phyloP scores from a whole-genome alignment of 2,888 invertebrate genomes.

The Meghimatium bilineatum region DNA sequence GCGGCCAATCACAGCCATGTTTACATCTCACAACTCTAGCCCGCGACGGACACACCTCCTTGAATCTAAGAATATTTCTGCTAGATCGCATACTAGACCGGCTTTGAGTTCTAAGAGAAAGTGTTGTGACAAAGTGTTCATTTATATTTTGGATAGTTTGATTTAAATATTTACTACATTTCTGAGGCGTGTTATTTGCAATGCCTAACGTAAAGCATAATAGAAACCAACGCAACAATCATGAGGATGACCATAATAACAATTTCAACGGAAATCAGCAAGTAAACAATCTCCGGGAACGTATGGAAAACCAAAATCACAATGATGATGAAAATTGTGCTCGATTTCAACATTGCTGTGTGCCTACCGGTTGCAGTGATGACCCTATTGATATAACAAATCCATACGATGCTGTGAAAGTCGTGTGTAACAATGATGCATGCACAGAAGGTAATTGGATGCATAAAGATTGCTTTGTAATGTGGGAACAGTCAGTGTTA shows the following conservation, averaged over 20 bases:
- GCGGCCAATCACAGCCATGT: slow-evolving; percentile 55
- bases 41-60: slow-evolving; percentile 56
- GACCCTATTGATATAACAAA: slow-evolving; percentile 66
- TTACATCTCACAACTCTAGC: slow-evolving; percentile 49
- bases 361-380: slow-evolving; percentile 63
- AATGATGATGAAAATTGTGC: slow-evolving; percentile 45
- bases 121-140: background rate
- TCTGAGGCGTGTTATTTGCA: background rate
- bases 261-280: slow-evolving; percentile 46
- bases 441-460: slow-evolving; percentile 93
- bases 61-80: slow-evolving; percentile 50
- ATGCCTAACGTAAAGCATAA: slow-evolving; percentile 67
- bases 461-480: slow-evolving; percentile 96
- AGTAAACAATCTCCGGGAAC: slow-evolving; percentile 30
- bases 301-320: slow-evolving; percentile 48
- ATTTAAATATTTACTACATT: background rate
- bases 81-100: slow-evolving; percentile 30
- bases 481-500: slow-evolving; percentile 93
- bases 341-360: slow-evolving; percentile 60
- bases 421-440: slow-evolving; percentile 95
- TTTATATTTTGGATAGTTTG: background rate
- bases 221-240: slow-evolving; percentile 57
- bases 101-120: background rate
- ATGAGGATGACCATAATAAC: slow-evolving; percentile 58
- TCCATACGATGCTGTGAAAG: slow-evolving; percentile 83